Percentiles rank a stretch among this genome's conserved stretches.
These are phyloP conservation scores for Hetaerina titia DNA, from an alignment of 2,888 invertebrate genomes.

Conservation along the genomic window DNA sequence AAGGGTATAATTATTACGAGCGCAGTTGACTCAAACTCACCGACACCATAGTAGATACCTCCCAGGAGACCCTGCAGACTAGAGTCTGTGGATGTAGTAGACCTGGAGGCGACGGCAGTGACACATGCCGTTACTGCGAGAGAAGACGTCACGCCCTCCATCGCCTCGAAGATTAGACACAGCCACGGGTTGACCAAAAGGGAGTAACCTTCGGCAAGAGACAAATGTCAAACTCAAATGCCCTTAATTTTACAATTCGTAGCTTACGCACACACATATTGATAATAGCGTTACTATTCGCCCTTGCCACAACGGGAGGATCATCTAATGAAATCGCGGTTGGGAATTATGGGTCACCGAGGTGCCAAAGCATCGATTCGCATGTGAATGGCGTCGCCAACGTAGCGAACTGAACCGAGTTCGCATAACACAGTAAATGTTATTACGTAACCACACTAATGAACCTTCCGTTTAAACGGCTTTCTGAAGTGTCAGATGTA, in stretches of 20 bases:
- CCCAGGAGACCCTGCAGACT: slow-evolving; percentile 88
- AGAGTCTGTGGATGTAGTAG: slow-evolving; percentile 86
- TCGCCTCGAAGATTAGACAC: slow-evolving; percentile 86
- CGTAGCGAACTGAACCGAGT: too few relatives aligned
- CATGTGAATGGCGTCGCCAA: too few relatives aligned
- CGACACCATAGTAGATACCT: slow-evolving; percentile 89
- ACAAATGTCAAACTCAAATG: neutral
- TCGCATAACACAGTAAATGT: too few relatives aligned
- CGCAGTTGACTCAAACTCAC: slow-evolving; percentile 76
- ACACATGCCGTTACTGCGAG: slow-evolving; percentile 88
- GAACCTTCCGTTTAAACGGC: too few relatives aligned
- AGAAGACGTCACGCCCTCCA: slow-evolving; percentile 88
- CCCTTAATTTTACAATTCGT: neutral
- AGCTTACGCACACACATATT: neutral
- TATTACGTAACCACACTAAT: too few relatives aligned
- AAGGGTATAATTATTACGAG: too few relatives aligned
- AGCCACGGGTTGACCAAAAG: slow-evolving; percentile 88
- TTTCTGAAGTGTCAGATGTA: too few relatives aligned
- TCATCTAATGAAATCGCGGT: too few relatives aligned
- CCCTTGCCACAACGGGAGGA: too few relatives aligned
- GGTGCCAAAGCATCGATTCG: too few relatives aligned
- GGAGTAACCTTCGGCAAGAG: slow-evolving; percentile 82
- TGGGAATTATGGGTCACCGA: too few relatives aligned
- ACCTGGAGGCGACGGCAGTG: slow-evolving; percentile 87
- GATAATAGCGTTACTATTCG: too few relatives aligned